phyloP scores from a whole-genome alignment of 2,113 vertebrate genomes.

The Elephas maximus region DNA sequence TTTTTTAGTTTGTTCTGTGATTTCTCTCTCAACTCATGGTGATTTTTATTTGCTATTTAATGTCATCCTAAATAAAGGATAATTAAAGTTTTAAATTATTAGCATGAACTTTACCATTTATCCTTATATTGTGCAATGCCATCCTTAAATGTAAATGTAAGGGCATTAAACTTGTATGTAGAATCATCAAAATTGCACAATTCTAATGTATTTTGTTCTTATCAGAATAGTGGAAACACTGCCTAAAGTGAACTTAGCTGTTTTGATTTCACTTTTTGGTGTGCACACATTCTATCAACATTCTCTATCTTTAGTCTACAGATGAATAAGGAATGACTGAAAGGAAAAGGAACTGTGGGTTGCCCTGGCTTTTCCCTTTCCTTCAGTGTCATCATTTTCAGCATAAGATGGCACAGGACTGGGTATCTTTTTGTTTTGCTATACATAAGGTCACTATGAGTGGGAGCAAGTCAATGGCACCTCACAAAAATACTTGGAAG shows the following conservation, averaged over 20 bases:
- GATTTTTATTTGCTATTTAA: conserved; percentile 18
- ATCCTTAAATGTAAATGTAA: not conserved
- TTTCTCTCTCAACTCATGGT: not conserved
- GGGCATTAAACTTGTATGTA: not conserved
- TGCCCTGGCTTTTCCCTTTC: not conserved
- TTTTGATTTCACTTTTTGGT: not conserved
- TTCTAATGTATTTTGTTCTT: not conserved
- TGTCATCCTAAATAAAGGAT: conserved; percentile 15
- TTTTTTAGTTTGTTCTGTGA: not conserved
- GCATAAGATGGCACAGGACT: not conserved
- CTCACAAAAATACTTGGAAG: not conserved
- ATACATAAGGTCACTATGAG: not conserved
- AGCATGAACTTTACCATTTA: not conserved
- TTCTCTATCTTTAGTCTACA: not conserved
- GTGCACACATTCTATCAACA: no score
- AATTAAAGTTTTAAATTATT: not conserved
- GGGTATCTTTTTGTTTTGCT: not conserved
- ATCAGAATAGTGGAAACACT: not conserved
- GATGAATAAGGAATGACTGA: not conserved
- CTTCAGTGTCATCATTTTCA: not conserved
- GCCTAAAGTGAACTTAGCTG: not conserved
- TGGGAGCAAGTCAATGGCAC: not conserved
- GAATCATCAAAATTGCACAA: not conserved
- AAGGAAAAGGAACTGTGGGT: not conserved
- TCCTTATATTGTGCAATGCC: not conserved